Evolutionary conservation across 2,888 invertebrate genomes (phyloP), one percentile per base, ranked within the genome.

Genomic region (Drosophila setosimentum): DNA sequence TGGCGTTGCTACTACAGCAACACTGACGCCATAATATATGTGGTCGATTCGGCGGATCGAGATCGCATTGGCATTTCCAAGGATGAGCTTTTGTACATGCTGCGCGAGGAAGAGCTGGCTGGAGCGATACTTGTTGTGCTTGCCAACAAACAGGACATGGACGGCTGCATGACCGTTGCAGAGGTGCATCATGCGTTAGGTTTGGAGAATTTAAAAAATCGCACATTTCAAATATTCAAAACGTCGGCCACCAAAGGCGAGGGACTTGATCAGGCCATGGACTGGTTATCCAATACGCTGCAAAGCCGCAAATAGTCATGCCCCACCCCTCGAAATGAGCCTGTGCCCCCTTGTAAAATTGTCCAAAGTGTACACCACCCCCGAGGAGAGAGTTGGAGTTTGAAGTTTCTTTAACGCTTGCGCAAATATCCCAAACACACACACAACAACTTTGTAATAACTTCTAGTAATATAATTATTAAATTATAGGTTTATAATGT

Each of bases 1-100:
- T 99, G 99, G 99, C 95, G 99, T 93, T 99, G 99, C 95, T 99
- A 99, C 94, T 99, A 99, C 93, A 98, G 99, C 84, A 99, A 99
- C 94, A 99, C 99, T 92, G 99, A 99, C 94, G 99, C 99, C 92
- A 99, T 99, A 90, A 99, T 99, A 91, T 99, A 99, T 94, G 99
- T 99, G 63, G 99, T 99, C 59, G 99, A 99, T 94, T 99, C 99
- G 55, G 99, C 98, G 65, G 99, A 99, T 94, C 96, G 97, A 93
- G 99, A 99, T 94, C 95, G 99, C 94, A 99, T 99, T 95, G 98
- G 99, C 87, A 99, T 99, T 94, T 99, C 99, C 80, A 99, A 99
- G 95, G 98, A 99, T 94, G 99, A 99, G 94, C 94, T 99, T 75
- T 96, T 98, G 82, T 98, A 98, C 90, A 99, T 99, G 99, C 94